Conservation (phyloP, 2,797 vertebrate species). For the Myotis daubentonii region DNA sequence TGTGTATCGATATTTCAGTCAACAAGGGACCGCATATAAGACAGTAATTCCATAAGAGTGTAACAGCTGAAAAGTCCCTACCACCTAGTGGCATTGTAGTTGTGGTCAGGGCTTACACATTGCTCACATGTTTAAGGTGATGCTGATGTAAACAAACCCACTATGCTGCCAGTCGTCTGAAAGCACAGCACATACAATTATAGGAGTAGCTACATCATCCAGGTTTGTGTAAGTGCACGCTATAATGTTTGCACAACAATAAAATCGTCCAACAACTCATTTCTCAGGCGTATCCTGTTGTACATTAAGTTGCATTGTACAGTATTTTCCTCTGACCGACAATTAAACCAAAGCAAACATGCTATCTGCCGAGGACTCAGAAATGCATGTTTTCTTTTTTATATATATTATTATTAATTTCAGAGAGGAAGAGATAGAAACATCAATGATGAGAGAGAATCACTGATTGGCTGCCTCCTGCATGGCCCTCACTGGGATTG, state of each 20-base stretch:
- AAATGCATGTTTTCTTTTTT: neutral
- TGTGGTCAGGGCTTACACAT: neutral
- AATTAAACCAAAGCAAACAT: conserved; percentile 5
- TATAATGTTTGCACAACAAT: neutral
- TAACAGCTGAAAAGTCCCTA: neutral
- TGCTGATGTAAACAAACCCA: neutral
- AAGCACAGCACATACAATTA: neutral
- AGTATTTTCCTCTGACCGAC: neutral
- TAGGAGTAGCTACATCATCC: neutral
- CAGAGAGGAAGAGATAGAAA: too few relatives aligned
- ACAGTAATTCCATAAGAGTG: neutral
- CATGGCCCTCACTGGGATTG: too few relatives aligned
- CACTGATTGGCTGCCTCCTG: too few relatives aligned
- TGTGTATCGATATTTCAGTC: neutral
- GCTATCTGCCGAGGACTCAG: neutral
- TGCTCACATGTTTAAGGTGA: neutral
- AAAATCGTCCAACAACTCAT: neutral
- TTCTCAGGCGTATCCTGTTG: neutral
- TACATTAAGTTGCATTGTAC: neutral
- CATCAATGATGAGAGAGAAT: too few relatives aligned
- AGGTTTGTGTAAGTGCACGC: neutral
- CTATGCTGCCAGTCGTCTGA: neutral
- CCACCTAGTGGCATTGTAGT: neutral
- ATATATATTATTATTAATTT: too few relatives aligned
- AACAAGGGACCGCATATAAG: neutral